Conservation (phyloP, 2,888 invertebrate genomes). For the Lamellibrachia columna region DNA sequence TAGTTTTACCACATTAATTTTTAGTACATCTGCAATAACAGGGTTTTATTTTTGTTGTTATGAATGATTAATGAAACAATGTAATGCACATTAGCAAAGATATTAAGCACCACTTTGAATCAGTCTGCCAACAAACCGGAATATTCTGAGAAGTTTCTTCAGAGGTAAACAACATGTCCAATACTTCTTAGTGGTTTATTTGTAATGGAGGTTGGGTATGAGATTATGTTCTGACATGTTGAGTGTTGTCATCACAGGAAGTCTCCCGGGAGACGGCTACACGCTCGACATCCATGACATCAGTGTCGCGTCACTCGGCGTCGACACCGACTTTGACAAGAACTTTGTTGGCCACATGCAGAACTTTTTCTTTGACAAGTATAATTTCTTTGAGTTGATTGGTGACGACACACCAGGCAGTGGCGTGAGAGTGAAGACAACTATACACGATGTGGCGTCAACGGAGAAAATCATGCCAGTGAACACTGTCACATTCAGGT, state of each 20-base stretch:
- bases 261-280: conserved; percentile 38
- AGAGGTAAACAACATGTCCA: too few species aligned
- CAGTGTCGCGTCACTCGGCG: conserved; percentile 26
- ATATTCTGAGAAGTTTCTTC: too few species aligned
- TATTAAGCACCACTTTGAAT: too few species aligned
- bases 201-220: too few species aligned
- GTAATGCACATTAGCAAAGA: too few species aligned
- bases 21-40: too few species aligned
- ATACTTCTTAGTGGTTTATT: too few species aligned
- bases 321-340: conserved; percentile 21
- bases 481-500: conserved; percentile 36
- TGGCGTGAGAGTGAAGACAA: neutral
- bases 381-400: conserved; percentile 33
- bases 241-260: neutral
- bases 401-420: neutral
- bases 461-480: conserved; percentile 20
- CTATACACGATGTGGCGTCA: neutral
- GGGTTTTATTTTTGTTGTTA: too few species aligned
- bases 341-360: conserved; percentile 40
- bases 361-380: conserved; percentile 41
- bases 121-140: too few species aligned
- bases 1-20: too few species aligned
- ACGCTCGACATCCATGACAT: conserved; percentile 39
- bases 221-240: neutral
- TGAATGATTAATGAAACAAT: too few species aligned